These are phyloP conservation scores for Microctenopoma lineatum DNA, from an alignment of 2,797 vertebrate genomes.

Conservation along the genomic window DNA sequence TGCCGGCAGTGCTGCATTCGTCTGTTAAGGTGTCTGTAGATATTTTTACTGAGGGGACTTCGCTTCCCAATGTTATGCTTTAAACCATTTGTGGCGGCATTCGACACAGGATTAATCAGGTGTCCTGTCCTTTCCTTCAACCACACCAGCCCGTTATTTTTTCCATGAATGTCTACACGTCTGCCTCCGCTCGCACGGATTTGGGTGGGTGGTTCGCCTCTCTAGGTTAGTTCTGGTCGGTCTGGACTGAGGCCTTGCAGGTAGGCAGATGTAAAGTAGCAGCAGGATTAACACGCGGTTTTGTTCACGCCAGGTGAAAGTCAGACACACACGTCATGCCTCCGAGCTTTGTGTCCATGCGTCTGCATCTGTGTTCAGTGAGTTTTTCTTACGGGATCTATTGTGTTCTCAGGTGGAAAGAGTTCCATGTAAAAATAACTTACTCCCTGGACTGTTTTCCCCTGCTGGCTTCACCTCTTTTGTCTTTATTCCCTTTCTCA, in stretches of 20 bases:
- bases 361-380: conserved; percentile 18
- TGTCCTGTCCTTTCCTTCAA: too few relatives aligned
- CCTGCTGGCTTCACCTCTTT: conserved; percentile 2
- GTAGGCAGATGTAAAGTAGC: conserved; percentile 60
- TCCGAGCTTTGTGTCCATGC: neutral
- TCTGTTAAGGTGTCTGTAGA: neutral
- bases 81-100: too few relatives aligned
- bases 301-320: conserved; percentile 57
- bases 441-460: neutral
- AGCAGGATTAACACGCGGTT: conserved; percentile 62
- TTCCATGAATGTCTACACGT: too few relatives aligned
- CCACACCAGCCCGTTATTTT: too few relatives aligned
- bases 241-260: conserved; percentile 17
- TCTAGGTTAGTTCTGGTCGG: conserved; percentile 43
- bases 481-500: neutral
- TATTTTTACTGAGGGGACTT: too few relatives aligned
- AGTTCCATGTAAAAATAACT: conserved; percentile 7
- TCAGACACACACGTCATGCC: conserved; percentile 16
- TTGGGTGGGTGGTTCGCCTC: too few relatives aligned
- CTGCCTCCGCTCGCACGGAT: too few relatives aligned
- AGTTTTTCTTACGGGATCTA: neutral
- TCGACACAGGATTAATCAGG: too few relatives aligned
- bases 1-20: conserved; percentile 38
- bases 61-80: too few relatives aligned
- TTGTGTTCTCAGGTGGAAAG: too few relatives aligned